These are phyloP conservation scores for Sarcophaga bullata DNA, from an alignment of 1,140 invertebrate species.

Conservation along the genomic window DNA sequence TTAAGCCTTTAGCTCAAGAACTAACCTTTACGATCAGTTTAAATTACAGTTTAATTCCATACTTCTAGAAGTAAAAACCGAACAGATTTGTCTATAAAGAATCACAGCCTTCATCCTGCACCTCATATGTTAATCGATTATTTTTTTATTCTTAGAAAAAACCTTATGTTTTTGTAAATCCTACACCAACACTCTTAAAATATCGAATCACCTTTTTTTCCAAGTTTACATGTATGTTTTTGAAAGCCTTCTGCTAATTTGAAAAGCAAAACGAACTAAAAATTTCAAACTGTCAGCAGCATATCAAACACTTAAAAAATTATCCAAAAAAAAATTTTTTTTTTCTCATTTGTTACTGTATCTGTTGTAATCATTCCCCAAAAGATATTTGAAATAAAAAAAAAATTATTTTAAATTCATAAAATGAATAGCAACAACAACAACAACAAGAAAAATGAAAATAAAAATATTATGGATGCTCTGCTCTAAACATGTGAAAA, in stretches of 20 bases:
- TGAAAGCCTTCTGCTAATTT: neutral
- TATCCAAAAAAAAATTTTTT: neutral
- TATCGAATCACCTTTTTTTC: no score
- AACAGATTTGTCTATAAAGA: no score
- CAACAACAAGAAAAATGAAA: neutral
- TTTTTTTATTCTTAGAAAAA: no score
- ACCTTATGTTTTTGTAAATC: no score
- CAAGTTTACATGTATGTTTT: neutral
- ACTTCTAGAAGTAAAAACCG: no score
- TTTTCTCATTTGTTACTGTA: neutral
- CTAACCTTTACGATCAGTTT: no score
- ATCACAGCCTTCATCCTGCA: no score
- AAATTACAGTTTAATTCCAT: no score
- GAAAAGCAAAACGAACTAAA: neutral
- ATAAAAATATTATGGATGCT: no score
- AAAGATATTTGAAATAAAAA: neutral
- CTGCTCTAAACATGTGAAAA: neutral
- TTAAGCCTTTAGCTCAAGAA: no score
- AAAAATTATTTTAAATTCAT: neutral
- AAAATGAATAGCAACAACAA: neutral
- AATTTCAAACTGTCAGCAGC: conserved; percentile 12
- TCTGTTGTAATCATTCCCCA: neutral
- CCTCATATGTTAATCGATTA: no score
- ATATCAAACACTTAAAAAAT: neutral
- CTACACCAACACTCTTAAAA: no score